Percentiles rank a stretch among this genome's conserved stretches.
Evolutionary conservation across 2,888 invertebrate species (phyloP).

Genomic region (Melanophora roralis): DNA sequence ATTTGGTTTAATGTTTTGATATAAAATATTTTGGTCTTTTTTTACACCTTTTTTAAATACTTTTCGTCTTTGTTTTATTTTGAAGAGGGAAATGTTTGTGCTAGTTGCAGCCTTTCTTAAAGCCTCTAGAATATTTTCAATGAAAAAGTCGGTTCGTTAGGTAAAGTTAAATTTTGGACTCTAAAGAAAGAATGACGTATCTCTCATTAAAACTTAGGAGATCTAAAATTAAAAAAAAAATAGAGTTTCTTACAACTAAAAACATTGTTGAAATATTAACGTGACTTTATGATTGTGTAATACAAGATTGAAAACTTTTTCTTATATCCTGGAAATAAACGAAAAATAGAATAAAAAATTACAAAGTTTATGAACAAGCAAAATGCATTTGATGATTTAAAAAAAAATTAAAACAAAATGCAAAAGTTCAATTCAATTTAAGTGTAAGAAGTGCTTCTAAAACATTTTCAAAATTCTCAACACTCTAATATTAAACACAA

Average conservation of each 20-base stretch:
- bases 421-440: slow-evolving; percentile 53
- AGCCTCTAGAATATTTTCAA: no score
- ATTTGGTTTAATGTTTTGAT: no score
- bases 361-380: slow-evolving; percentile 16
- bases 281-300: slow-evolving; percentile 59
- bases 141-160: no score
- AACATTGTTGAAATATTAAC: slow-evolving; percentile 60
- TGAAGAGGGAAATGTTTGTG: no score
- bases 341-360: slow-evolving; percentile 6
- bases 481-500: slow-evolving; percentile 20
- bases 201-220: no score
- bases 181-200: no score
- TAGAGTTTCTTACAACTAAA: slow-evolving; percentile 52
- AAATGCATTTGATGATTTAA: slow-evolving; percentile 50
- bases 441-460: slow-evolving; percentile 38
- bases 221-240: slow-evolving; percentile 31
- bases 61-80: no score
- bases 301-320: slow-evolving; percentile 25
- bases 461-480: slow-evolving; percentile 44
- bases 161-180: no score
- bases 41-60: no score
- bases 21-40: no score
- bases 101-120: no score
- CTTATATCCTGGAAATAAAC: neutral
- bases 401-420: neutral